Percentiles rank a stretch among this genome's conserved stretches.
These are phyloP conservation scores for Chinchilla lanigera DNA, from an alignment of 2,113 vertebrate genomes.

Conservation along the genomic window DNA sequence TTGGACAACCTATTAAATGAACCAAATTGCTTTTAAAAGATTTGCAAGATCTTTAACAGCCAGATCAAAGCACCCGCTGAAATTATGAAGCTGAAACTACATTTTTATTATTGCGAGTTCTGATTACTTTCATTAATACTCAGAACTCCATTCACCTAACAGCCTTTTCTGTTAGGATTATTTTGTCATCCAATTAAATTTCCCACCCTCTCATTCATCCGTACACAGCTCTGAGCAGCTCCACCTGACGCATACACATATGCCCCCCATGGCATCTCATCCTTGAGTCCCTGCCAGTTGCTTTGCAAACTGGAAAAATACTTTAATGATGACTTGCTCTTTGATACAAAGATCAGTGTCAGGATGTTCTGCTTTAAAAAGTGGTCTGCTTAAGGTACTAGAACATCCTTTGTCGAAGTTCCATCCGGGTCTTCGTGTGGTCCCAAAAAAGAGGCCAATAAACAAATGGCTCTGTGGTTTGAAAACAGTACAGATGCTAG, in stretches of 20 bases:
- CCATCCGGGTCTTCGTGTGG: neutral
- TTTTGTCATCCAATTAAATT: conserved; percentile 29
- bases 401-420: neutral
- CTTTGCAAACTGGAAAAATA: conserved; percentile 13
- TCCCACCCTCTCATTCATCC: neutral
- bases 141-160: neutral
- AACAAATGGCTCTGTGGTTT: neutral
- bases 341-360: neutral
- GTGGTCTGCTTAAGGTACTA: neutral
- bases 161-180: neutral
- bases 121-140: neutral
- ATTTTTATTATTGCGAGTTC: neutral
- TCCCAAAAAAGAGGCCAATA: neutral
- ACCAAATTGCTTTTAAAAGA: conserved; percentile 23
- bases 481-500: neutral
- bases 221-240: neutral
- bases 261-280: neutral
- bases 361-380: neutral
- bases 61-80: conserved; percentile 21
- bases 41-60: neutral
- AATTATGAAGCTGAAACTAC: neutral
- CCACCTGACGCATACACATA: neutral
- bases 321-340: neutral
- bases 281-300: neutral
- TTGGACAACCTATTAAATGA: conserved; percentile 30